Conservation (phyloP, 2,888 invertebrate species). For the Watsonalla binaria region DNA sequence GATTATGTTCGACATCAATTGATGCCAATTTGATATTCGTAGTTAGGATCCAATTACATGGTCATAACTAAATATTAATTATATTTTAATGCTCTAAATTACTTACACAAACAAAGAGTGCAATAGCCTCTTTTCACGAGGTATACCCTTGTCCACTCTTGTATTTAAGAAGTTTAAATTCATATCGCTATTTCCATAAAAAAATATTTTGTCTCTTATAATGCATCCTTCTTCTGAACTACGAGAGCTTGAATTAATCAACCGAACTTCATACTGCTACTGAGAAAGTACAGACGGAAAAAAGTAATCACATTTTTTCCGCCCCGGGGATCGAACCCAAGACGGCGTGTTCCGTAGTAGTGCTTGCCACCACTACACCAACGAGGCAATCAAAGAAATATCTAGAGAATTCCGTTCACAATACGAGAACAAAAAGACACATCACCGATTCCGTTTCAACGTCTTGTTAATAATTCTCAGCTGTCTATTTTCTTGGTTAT, state of each 20-base stretch:
- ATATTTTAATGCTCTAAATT: too few relatives aligned
- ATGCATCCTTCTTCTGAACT: too few relatives aligned
- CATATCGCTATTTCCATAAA: neutral
- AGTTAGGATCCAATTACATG: too few relatives aligned
- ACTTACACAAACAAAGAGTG: too few relatives aligned
- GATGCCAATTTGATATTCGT: too few relatives aligned
- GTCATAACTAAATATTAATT: too few relatives aligned
- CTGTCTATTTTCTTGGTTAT: constrained; percentile 16
- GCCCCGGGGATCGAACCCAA: too few relatives aligned
- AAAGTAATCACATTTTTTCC: neutral
- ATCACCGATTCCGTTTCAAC: neutral
- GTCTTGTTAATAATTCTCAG: neutral
- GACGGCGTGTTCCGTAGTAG: neutral
- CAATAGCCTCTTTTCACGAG: neutral
- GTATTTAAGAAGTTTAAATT: neutral
- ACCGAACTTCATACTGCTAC: too few relatives aligned
- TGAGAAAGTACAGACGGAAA: neutral
- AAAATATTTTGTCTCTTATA: too few relatives aligned
- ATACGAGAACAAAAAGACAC: neutral
- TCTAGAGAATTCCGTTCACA: too few relatives aligned
- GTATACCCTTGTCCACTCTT: too few relatives aligned
- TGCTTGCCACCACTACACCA: neutral
- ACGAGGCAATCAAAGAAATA: neutral
- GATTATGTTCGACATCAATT: neutral
- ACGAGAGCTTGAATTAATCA: too few relatives aligned